Evolutionary conservation across 2,113 vertebrate species (phyloP).

Genomic region (Cepphus grylle): DNA sequence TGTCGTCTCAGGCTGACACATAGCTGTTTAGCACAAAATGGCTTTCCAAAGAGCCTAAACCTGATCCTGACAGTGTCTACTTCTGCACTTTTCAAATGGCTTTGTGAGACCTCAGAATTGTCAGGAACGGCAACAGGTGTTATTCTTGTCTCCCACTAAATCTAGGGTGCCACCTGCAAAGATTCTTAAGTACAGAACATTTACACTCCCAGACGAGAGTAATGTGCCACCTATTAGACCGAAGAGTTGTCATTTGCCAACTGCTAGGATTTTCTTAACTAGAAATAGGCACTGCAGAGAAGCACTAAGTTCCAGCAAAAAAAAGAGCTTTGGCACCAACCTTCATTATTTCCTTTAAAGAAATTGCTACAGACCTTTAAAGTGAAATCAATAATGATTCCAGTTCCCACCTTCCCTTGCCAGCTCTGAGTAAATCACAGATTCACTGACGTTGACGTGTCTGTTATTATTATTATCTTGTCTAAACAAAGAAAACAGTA

Average conservation of each 20-base stretch:
- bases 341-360: constrained; percentile 23
- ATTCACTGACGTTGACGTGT: not conserved
- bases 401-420: not conserved
- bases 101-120: not conserved
- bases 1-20: not conserved
- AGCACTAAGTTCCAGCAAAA: constrained; percentile 15
- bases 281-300: constrained; percentile 22
- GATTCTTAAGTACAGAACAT: constrained; percentile 24
- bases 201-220: constrained; percentile 4
- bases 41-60: not conserved
- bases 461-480: not conserved
- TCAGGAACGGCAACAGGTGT: not conserved
- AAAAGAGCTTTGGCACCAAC: not conserved
- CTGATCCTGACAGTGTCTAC: not conserved
- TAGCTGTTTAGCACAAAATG: not conserved
- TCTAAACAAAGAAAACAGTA: not conserved
- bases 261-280: constrained; percentile 26
- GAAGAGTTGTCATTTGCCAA: constrained; percentile 41
- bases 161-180: constrained; percentile 33
- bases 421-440: not conserved
- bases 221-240: constrained; percentile 32
- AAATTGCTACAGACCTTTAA: constrained; percentile 12
- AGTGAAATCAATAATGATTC: not conserved
- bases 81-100: not conserved
- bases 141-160: constrained; percentile 33